Base-by-base conservation (phyloP, 2,888 invertebrate genomes). In the Dendrolimus houi region DNA sequence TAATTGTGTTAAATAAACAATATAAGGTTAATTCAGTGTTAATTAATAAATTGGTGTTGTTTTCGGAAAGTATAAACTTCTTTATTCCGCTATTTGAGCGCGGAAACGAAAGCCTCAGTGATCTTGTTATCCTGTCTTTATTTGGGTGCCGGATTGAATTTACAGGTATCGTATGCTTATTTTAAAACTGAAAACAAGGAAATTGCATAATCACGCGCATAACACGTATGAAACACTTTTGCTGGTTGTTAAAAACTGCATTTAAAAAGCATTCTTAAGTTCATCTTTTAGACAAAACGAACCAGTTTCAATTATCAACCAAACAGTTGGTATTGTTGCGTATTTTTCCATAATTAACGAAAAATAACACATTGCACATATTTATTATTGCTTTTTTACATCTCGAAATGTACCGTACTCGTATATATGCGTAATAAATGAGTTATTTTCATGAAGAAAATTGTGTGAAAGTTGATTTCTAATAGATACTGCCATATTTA, bases 1-100 rank as follows among this genome's bases (percentile, higher is more conserved):
- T 73, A 79, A 80, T 79, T 85, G 82, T 82, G 81, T 81, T 81
- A 82, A 85, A 78, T 82, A 81, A 79, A 81, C 77, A 71, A 68
- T 78, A 74, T 10, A 47, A 8, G 47, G 8, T 2, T 47, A 47
- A 47, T 47, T 12, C 2, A 47, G 47, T 47, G 47, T 47, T 47
- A 47, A 9, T 47, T 47, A 47, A 47, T 9, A 10, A 2, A 12
- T 47, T 9, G 9, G 47, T 47, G 47, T 47, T 47, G 9, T 9
- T 9, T 10, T 7, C 9, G 12, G 3, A 10, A 47, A 12, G 47
- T 47, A 47, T 2, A 12, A 47, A 47, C 9, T 47, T 47, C 47
- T 47, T 10, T 9, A 47, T 10, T 2, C 12, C 47, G 47, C 47
- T 47, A 9, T 47, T 12, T 47, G 12, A 47, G 47, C 47, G 47